Base-by-base conservation (phyloP, 2,797 vertebrate species). In the Amphiprion clarkii region DNA sequence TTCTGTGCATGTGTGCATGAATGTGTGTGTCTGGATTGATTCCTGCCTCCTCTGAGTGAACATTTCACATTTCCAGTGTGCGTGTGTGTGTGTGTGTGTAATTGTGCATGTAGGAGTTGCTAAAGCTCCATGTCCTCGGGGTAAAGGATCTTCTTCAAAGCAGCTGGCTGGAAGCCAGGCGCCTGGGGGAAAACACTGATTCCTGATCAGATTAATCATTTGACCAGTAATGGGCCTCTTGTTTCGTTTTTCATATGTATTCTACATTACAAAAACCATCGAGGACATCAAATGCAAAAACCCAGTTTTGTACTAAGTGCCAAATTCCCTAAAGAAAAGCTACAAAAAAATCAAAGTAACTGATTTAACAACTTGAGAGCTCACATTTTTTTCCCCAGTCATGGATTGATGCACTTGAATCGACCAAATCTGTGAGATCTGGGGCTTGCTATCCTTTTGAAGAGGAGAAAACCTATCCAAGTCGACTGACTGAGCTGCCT, bases 121-220 rank as follows among this genome's bases (percentile, higher is more conserved):
- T 87, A 90, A 94, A 94, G 91, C 92, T 88, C 83, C 60, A 54
- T 86, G 82, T 92, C 95, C 93, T 92, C 80, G 79, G 95, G 94
- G 93, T 91, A 81, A 83, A 87, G 90, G 93, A 93, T 95, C 88
- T 89, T 94, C 94, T 95, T 96, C 94, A 95, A 96, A 95, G 95
- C 88, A 92, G 88, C 86, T 65, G 40, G 80, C 88, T 94, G 89
- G 92, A 92, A 94, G 92, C 92, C 75, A 44, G 67, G 75, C 62
- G 79, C 93, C 90, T 87, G 49, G 71, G 93, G 91, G 89, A 89
- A 87, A 85, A 87, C 85, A 88, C 92, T 87, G 83, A 90, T 92
- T 94, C 90, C 90, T 90, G 89, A 92, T 92, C 89, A 91, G 88
- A 89, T 91, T 89, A 91, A 92, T 89, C 91, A 94, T 94, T 91